phyloP scores from a whole-genome alignment of 2,113 vertebrate genomes.

The Istiophorus platypterus region DNA sequence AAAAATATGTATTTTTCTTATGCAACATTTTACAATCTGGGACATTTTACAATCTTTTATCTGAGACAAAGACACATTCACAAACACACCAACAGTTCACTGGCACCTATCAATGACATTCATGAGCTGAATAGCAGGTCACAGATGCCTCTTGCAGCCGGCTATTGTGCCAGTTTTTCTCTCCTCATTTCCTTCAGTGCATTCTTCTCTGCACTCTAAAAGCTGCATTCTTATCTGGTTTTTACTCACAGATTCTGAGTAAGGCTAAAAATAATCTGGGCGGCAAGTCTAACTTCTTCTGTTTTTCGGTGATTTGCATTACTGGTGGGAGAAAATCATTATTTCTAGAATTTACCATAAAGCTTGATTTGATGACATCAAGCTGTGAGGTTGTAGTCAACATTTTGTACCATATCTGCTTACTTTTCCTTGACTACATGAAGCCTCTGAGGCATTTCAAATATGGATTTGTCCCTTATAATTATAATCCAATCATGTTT shows the following conservation, averaged over 20 bases:
- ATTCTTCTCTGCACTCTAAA: neutral
- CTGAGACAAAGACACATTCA: neutral
- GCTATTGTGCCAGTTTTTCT: conserved; percentile 14
- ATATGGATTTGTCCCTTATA: conserved; percentile 12
- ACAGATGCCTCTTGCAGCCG: conserved; percentile 5
- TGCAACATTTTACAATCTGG: neutral
- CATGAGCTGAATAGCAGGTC: conserved; percentile 36
- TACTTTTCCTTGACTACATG: neutral
- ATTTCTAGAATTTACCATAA: conserved; percentile 14
- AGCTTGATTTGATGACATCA: conserved; percentile 36
- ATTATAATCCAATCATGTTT: conserved; percentile 17
- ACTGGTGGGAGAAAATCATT: conserved; percentile 11
- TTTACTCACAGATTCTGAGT: conserved; percentile 28
- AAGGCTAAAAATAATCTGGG: conserved; percentile 36
- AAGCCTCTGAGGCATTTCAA: neutral
- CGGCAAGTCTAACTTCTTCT: conserved; percentile 30
- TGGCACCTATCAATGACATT: conserved; percentile 30
- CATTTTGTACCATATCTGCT: conserved; percentile 28
- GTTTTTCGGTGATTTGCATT: conserved; percentile 26
- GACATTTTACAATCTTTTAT: too few relatives aligned
- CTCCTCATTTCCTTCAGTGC: conserved; percentile 32
- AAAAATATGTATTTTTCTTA: neutral
- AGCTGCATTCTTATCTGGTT: conserved; percentile 25
- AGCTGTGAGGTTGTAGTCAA: conserved; percentile 17
- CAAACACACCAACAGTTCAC: neutral